Base-by-base conservation (phyloP, 2,888 invertebrate genomes). In the Elegia similella region DNA sequence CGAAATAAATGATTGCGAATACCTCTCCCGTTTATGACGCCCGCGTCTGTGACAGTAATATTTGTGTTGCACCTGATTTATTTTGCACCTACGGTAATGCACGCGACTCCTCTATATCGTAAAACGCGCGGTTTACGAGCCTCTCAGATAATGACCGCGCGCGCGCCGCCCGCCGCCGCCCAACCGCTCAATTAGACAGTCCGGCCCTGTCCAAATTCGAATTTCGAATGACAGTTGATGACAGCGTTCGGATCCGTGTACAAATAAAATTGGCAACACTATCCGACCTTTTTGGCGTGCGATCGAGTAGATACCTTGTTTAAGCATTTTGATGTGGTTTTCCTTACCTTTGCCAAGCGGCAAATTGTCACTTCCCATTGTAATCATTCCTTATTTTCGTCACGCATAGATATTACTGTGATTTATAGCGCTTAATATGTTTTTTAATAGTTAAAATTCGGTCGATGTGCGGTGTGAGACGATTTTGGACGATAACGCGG, bases 41-140 rank as follows among this genome's bases (percentile, higher is more conserved):
- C 70, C 70, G 68, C 67, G 62, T 61, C 57, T 69, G 72, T 78
- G 84, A 82, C 85, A 82, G 76, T 82, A 77, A 84, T 85, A 84
- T 84, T 83, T 82, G 84, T 74, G 78, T 74, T 76, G 72, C 73
- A 74, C 72, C 81, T 88, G 86, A 88, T 87, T 87, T 86, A 88
- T 81, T 68, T 67, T 58, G 69, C 73, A 74, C 71, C 75, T 71
- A 72, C 66, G 68, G 63, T 61, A 65, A 61, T 60, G 64, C 55
- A 59, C 60, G 70, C 67, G 71, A 64, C 67, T 64, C 64, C 59
- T 60, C 71, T 72, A 64, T 65, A 68, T 78, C 82, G 76, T 88
- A 86, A 88, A 86, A 65, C 68, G 68, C 62, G 61, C 65, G 64
- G 58, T 86, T 88, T 87, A 88, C 70, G 68, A 70, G 63, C 64